phyloP scores from a whole-genome alignment of 2,797 vertebrate species.

The Sciaenops ocellatus region DNA sequence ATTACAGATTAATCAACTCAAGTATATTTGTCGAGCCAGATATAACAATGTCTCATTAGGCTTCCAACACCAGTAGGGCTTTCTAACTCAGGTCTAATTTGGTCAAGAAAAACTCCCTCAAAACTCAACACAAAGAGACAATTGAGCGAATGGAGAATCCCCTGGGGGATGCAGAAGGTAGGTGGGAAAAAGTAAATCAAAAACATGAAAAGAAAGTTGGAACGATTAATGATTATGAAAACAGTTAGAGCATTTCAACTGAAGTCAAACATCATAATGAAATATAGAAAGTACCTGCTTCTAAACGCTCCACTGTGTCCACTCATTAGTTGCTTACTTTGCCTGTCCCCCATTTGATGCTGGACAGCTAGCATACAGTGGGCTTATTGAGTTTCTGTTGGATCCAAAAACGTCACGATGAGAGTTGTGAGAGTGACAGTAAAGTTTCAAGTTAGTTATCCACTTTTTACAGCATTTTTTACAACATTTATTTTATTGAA shows the following conservation, averaged over 20 bases:
- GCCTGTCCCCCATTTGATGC: too few relatives aligned
- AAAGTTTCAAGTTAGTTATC: too few relatives aligned
- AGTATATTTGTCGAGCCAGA: slow-evolving; percentile 3
- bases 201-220: slow-evolving; percentile 34
- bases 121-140: slow-evolving; percentile 15
- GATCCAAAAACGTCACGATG: too few relatives aligned
- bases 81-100: neutral
- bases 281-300: too few relatives aligned
- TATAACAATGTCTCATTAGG: neutral
- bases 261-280: neutral
- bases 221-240: neutral
- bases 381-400: too few relatives aligned
- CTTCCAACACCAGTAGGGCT: neutral
- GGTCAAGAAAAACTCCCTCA: neutral
- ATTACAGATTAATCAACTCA: neutral
- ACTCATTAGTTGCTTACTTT: too few relatives aligned
- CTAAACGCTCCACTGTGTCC: too few relatives aligned
- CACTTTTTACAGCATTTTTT: too few relatives aligned
- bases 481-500: neutral
- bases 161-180: neutral
- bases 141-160: slow-evolving; percentile 7
- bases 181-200: slow-evolving; percentile 26
- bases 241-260: slow-evolving; percentile 1
- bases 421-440: too few relatives aligned
- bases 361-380: too few relatives aligned